Evolutionary conservation across 1,140 invertebrate genomes (phyloP).

Genomic region (Drosophila teissieri): DNA sequence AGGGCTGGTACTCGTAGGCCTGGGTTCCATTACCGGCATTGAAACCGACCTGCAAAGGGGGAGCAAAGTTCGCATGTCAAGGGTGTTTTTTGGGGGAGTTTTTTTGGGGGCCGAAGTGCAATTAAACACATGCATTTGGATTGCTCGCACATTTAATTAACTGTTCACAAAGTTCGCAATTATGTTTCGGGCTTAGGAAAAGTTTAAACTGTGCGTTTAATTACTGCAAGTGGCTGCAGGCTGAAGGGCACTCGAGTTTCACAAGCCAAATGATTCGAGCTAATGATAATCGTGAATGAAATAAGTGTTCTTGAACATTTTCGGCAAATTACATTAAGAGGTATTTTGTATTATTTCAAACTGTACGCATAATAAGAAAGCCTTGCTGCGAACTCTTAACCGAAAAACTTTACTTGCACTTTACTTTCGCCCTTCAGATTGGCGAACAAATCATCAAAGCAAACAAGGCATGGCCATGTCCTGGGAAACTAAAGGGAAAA

Average conservation of each 20-base stretch:
- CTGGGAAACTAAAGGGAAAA: neutral
- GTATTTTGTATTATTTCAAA: neutral
- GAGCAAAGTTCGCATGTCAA: conserved; percentile 9
- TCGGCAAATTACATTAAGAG: neutral
- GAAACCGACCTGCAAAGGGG: conserved; percentile 91
- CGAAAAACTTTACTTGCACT: conserved; percentile 8
- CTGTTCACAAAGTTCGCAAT: conserved; percentile 52
- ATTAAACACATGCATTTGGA: conserved; percentile 27
- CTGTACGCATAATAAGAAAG: neutral
- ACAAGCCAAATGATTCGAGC: conserved; percentile 12
- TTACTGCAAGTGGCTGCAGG: conserved; percentile 43
- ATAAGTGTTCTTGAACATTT: neutral
- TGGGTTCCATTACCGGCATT: conserved; percentile 97
- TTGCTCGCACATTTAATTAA: conserved; percentile 46
- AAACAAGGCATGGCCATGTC: conserved; percentile 9
- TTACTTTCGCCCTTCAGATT: conserved; percentile 15
- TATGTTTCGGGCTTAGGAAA: conserved; percentile 42
- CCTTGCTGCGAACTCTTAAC: neutral
- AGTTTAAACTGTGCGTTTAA: conserved; percentile 51
- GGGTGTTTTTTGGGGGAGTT: neutral
- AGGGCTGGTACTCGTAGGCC: conserved; percentile 95
- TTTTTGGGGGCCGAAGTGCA: neutral
- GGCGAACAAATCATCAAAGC: conserved; percentile 16
- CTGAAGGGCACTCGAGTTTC: conserved; percentile 15
- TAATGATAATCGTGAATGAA: conserved; percentile 14